Conservation (phyloP, 2,113 vertebrate genomes). For the Notechis scutatus region DNA sequence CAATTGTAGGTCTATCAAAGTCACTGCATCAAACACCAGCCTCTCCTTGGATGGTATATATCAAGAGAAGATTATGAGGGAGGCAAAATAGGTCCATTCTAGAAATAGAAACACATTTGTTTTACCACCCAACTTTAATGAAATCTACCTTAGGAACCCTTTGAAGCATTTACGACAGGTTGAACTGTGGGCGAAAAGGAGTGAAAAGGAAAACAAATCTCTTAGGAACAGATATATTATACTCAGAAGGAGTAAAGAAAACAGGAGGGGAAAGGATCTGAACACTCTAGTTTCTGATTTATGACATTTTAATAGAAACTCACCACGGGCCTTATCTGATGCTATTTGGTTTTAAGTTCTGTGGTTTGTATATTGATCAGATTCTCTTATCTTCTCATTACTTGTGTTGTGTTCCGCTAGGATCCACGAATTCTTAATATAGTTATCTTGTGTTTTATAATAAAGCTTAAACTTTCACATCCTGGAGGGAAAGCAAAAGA, state of each 20-base stretch:
- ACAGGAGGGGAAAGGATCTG: not conserved
- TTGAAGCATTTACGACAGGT: not conserved
- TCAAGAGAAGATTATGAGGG: not conserved
- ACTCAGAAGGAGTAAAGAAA: slow-evolving; percentile 40
- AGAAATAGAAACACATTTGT: not conserved
- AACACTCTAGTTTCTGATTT: slow-evolving; percentile 67
- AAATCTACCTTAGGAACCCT: not conserved
- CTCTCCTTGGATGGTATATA: not conserved
- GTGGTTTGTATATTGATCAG: slow-evolving; percentile 63
- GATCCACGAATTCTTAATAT: slow-evolving; percentile 66
- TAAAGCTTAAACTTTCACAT: slow-evolving; percentile 70
- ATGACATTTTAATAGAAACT: slow-evolving; percentile 76
- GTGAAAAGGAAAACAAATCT: slow-evolving; percentile 11
- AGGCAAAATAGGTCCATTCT: not conserved
- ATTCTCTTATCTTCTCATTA: slow-evolving; percentile 75
- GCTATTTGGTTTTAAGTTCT: slow-evolving; percentile 73
- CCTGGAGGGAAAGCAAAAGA: slow-evolving; percentile 45
- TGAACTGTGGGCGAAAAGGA: not conserved
- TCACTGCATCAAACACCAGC: not conserved
- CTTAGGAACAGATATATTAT: slow-evolving; percentile 20
- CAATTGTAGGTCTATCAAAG: not conserved
- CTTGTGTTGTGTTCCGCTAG: slow-evolving; percentile 69
- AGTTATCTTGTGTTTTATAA: slow-evolving; percentile 76
- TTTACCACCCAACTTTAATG: not conserved
- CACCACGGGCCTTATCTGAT: slow-evolving; percentile 71